phyloP scores from a whole-genome alignment of 2,888 invertebrate genomes.

The Trissoscelio sp. region DNA sequence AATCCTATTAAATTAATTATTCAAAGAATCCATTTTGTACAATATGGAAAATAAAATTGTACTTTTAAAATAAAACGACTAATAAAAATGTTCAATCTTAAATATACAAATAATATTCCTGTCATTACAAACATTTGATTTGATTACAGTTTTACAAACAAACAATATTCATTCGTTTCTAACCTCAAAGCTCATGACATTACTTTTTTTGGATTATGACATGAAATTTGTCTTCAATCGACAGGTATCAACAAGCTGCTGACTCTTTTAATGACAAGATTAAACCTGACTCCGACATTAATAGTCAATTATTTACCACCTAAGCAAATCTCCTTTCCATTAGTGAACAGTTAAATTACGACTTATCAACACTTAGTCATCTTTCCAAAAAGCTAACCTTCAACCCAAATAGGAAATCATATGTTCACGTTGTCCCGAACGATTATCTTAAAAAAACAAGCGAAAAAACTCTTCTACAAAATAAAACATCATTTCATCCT shows the following conservation, averaged over 20 bases:
- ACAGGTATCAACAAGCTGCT: constrained; percentile 9
- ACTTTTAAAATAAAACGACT: too few relatives aligned
- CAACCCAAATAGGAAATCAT: neutral
- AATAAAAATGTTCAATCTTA: neutral
- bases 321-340: neutral
- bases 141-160: too few relatives aligned
- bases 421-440: too few relatives aligned
- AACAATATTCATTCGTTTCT: neutral
- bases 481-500: constrained; percentile 14
- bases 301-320: neutral
- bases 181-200: constrained; percentile 3
- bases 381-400: neutral
- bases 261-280: neutral
- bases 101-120: too few relatives aligned
- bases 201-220: neutral
- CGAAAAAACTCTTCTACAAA: constrained; percentile 25
- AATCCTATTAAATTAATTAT: neutral
- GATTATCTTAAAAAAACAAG: neutral
- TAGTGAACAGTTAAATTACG: neutral
- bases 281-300: neutral
- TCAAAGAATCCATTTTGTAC: neutral
- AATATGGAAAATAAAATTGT: too few relatives aligned
- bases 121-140: too few relatives aligned
- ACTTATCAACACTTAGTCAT: constrained; percentile 12
- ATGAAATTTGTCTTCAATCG: neutral